Base-by-base conservation (phyloP, 2,113 vertebrate species). In the Platycercus adscitus region DNA sequence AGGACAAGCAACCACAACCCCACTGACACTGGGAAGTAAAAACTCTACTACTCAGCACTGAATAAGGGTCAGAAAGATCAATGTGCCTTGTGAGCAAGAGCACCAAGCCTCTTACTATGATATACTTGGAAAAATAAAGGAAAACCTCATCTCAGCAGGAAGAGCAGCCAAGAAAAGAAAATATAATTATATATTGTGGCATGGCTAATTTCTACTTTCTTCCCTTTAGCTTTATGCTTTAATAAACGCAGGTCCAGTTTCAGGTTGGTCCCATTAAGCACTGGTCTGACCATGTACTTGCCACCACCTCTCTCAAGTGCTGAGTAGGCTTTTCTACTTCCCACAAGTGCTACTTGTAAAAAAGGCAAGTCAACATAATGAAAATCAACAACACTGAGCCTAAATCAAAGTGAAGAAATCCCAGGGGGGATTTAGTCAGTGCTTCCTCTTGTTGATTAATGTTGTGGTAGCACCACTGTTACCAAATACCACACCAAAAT, bases 341-440 rank as follows among this genome's bases (percentile, higher is more conserved):
- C 81, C 81, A 75, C 69, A 95, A 91, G 61, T 47, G 73, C 33
- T 66, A 41, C 43, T 92, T 50, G 37, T 71, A 70, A 78, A 43
- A 89, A 46, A 83, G 49, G 60, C 37, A 77, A 69, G 64, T 61
- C 85, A 87, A 52, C 5, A 12, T 23, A 7, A 86, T 23, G 24
- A 85, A 91, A 91, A 89, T 31, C 11, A 91, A 47, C 37, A 85
- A 75, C 28, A 58, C 29, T 47, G 31, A 76, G 75, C n/a, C 41
- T 56, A 80, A 91, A 41, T 80, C 49, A 53, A 93, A 95, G 43
- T n/a, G 21, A 94, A 72, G 75, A 94, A 91, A 83, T 70, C 66
- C 49, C 49, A 80, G 12, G 3, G 66, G 21, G 52, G 33, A 77
- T 69, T 80, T 65, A 69, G 61, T 56, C 71, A 90, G 37, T 49